A percentile compares a stretch with the other conserved stretches of the same genome.
Evolutionary conservation across 2,888 invertebrate genomes (phyloP).

Genomic region (Onthophagus sagittarius): DNA sequence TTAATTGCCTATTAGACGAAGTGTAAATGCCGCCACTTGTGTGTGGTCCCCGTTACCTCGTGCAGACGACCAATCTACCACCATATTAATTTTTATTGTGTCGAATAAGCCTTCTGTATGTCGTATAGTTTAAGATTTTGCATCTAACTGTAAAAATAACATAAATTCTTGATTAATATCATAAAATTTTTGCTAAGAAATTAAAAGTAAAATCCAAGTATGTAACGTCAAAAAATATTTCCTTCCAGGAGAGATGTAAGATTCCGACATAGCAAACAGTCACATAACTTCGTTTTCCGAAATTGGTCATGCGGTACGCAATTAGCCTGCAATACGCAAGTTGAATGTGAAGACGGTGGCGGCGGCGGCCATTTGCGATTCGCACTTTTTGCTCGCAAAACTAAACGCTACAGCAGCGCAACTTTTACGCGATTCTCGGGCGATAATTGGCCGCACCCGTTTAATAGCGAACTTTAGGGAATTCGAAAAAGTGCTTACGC

Average conservation of each 20-base stretch:
- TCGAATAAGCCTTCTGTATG: neutral
- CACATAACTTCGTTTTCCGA: slow-evolving; percentile 30
- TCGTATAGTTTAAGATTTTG: neutral
- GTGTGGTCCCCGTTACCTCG: neutral
- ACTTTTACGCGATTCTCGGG: neutral
- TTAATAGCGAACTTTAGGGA: neutral
- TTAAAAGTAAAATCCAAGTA: neutral
- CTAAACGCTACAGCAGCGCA: neutral
- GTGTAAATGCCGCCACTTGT: neutral
- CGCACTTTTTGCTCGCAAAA: neutral
- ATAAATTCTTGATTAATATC: no score
- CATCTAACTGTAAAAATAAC: no score
- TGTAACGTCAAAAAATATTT: neutral
- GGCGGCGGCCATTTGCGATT: slow-evolving; percentile 29
- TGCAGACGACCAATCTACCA: neutral
- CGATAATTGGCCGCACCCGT: neutral
- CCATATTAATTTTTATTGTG: neutral
- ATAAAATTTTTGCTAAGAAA: no score
- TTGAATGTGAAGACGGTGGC: slow-evolving; percentile 24
- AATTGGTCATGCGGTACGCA: slow-evolving; percentile 31
- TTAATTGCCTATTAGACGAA: neutral
- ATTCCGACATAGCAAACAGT: slow-evolving; percentile 20
- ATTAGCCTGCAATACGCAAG: slow-evolving; percentile 31
- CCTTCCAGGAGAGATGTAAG: neutral
- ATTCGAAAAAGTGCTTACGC: neutral